Conservation (phyloP, 1,140 invertebrate species). For the Caenorhabditis brenneri region DNA sequence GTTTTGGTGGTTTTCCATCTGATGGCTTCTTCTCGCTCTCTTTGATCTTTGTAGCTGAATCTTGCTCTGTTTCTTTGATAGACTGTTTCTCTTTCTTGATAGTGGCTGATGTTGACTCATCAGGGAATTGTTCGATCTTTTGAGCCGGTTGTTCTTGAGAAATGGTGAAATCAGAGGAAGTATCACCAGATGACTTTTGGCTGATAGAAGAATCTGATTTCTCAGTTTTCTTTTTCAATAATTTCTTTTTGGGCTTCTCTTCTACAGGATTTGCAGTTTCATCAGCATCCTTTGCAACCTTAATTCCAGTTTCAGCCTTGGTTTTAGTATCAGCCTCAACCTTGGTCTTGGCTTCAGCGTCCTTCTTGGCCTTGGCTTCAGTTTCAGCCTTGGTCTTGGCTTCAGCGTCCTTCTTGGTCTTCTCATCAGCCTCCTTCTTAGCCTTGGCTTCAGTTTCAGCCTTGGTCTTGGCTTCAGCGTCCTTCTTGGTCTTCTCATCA, state of each 20-base stretch:
- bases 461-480: not conserved
- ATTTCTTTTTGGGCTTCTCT: slow-evolving; percentile 24
- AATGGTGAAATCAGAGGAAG: not conserved
- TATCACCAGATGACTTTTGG: not conserved
- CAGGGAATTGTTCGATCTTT: not conserved
- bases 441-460: not conserved
- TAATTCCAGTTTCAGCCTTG: not conserved
- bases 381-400: not conserved
- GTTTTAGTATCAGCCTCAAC: not conserved
- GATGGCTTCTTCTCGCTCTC: not conserved
- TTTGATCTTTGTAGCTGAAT: too few relatives aligned
- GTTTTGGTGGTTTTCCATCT: not conserved
- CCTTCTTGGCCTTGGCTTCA: not conserved
- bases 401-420: not conserved
- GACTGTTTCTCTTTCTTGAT: not conserved
- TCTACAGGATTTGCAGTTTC: not conserved
- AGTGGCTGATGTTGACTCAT: not conserved
- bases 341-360: not conserved
- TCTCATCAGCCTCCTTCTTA: not conserved
- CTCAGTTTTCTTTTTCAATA: slow-evolving; percentile 19
- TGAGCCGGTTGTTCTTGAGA: not conserved
- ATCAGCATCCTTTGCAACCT: too few relatives aligned
- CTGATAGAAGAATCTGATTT: not conserved
- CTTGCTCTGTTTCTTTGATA: not conserved
- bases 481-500: not conserved